Conservation (phyloP, 2,113 vertebrate species). For the Brachypodius melanocephalos region DNA sequence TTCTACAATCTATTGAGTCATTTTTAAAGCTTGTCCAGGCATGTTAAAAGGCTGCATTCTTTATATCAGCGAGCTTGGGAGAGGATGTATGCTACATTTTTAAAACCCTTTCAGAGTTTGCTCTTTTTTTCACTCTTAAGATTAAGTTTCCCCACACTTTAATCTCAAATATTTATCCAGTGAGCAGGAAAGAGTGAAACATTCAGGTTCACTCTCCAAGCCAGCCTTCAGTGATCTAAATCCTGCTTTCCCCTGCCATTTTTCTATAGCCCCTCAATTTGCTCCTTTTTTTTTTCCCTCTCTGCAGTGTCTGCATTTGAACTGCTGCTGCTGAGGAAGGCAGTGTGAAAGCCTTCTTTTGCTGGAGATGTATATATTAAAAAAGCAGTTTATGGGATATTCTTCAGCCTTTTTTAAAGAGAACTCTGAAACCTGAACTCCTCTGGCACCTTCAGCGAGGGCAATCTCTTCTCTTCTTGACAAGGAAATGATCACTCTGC, state of each 20-base stretch:
- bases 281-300: not conserved
- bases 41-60: conserved; percentile 23
- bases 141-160: conserved; percentile 37
- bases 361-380: not conserved
- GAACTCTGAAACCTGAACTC: not conserved
- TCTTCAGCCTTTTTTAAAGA: not conserved
- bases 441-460: not conserved
- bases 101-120: conserved; percentile 17
- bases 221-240: not conserved
- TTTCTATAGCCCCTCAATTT: not conserved
- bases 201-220: not conserved
- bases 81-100: conserved; percentile 10
- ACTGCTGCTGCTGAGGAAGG: not conserved
- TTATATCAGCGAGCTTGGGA: conserved; percentile 4
- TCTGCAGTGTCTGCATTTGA: not conserved
- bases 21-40: conserved; percentile 49
- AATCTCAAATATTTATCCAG: conserved; percentile 49
- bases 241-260: not conserved
- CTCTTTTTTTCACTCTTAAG: not conserved
- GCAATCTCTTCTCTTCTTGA: not conserved
- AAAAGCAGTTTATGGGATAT: not conserved
- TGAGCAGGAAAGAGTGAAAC: not conserved
- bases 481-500: not conserved
- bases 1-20: conserved; percentile 52
- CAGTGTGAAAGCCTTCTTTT: not conserved